Evolutionary conservation across 2,888 invertebrate species (phyloP).

Genomic region (Dysmachus trigonus): DNA sequence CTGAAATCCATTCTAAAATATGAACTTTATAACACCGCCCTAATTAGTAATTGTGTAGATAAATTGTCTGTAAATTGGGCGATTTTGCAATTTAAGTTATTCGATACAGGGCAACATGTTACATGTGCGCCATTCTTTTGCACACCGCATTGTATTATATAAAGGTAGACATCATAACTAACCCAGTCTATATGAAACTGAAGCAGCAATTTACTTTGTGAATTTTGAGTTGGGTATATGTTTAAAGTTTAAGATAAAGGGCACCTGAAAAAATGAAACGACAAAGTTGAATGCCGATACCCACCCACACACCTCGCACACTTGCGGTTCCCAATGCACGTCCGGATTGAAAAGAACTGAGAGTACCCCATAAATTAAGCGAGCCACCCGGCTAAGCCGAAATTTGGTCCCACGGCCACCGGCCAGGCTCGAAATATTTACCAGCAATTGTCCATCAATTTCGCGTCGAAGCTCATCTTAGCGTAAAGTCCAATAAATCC

Average conservation of each 20-base stretch:
- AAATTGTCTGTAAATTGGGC: too few species aligned
- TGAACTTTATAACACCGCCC: too few species aligned
- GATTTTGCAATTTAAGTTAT: neutral
- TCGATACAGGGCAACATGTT: neutral
- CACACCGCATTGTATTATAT: neutral
- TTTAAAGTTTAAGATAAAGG: neutral
- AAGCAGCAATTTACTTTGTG: neutral
- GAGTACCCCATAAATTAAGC: neutral
- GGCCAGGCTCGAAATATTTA: neutral
- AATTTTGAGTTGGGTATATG: neutral
- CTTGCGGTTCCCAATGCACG: neutral
- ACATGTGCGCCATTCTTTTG: neutral
- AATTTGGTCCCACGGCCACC: neutral
- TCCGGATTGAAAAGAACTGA: neutral
- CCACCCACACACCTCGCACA: neutral
- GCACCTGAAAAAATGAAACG: neutral
- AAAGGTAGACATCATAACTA: neutral
- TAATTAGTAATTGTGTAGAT: too few species aligned
- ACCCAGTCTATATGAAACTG: neutral
- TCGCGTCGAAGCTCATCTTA: constrained; percentile 19
- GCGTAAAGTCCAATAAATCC: constrained; percentile 42
- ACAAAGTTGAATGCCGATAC: neutral
- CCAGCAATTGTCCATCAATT: constrained; percentile 28
- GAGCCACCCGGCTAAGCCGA: neutral
- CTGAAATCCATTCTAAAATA: too few species aligned